Conservation (phyloP, 2,888 invertebrate species). For the Stenichneumon culpator region DNA sequence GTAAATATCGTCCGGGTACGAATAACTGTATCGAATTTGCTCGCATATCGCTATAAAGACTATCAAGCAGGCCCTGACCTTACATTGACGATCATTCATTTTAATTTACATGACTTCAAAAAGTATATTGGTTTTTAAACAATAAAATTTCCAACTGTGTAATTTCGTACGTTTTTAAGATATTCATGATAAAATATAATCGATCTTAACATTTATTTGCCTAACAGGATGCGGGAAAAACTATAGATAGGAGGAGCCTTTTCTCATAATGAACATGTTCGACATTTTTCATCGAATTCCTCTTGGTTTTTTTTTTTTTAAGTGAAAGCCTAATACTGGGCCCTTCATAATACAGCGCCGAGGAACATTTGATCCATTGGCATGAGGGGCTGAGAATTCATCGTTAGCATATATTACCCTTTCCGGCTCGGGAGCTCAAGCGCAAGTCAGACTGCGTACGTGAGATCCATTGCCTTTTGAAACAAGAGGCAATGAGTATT, state of each 20-base stretch:
- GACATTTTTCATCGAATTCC: background rate
- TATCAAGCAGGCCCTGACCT: no score
- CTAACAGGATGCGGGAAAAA: background rate
- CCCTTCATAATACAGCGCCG: background rate
- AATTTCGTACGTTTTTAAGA: no score
- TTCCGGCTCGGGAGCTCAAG: slow-evolving; percentile 48
- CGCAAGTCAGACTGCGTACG: background rate
- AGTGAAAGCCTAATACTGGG: background rate
- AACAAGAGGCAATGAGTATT: background rate
- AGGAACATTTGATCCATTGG: slow-evolving; percentile 42
- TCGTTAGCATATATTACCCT: slow-evolving; percentile 76
- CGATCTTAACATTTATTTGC: background rate
- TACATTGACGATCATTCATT: no score
- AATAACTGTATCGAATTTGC: background rate
- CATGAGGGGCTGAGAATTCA: slow-evolving; percentile 24
- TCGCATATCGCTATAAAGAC: background rate
- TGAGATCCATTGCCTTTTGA: background rate
- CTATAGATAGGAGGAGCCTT: no score
- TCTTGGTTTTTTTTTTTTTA: background rate
- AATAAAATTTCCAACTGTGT: no score
- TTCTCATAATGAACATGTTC: background rate
- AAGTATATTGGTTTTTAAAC: no score
- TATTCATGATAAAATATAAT: background rate
- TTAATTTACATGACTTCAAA: no score
- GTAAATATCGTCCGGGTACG: background rate